phyloP scores from a whole-genome alignment of 2,888 invertebrate species.

The Nycteola revayana region DNA sequence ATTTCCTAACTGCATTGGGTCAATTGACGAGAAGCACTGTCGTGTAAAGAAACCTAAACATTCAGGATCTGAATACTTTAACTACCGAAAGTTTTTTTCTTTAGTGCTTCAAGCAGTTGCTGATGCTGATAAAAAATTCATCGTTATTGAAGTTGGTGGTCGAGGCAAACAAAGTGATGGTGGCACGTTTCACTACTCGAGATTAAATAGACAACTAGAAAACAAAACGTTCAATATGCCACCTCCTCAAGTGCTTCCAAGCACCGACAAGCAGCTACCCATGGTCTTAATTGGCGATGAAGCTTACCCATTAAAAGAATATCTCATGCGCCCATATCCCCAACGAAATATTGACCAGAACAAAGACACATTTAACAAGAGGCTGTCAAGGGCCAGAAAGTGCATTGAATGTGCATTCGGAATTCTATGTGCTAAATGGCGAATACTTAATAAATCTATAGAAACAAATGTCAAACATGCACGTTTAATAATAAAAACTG shows the following conservation, averaged over 20 bases:
- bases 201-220: conserved; percentile 18
- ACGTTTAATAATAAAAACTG: conserved; percentile 13
- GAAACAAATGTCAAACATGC: conserved; percentile 16
- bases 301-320: conserved; percentile 24
- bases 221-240: conserved; percentile 11
- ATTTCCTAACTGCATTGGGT: conserved; percentile 16
- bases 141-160: conserved; percentile 19
- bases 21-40: conserved; percentile 11
- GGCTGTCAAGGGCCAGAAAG: conserved; percentile 19
- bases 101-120: conserved; percentile 20
- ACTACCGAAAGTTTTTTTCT: conserved; percentile 19
- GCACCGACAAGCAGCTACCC: conserved; percentile 16
- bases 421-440: conserved; percentile 34
- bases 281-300: conserved; percentile 26
- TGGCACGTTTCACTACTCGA: conserved; percentile 19
- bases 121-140: conserved; percentile 21
- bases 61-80: conserved; percentile 18
- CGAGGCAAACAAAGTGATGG: conserved; percentile 23
- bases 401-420: conserved; percentile 28
- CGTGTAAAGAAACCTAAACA: conserved; percentile 15
- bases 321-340: conserved; percentile 26
- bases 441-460: conserved; percentile 17
- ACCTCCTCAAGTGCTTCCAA: conserved; percentile 17
- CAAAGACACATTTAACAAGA: conserved; percentile 20
- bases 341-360: conserved; percentile 4